Conservation (phyloP, 2,797 vertebrate genomes). For the Sebastes diploproa region DNA sequence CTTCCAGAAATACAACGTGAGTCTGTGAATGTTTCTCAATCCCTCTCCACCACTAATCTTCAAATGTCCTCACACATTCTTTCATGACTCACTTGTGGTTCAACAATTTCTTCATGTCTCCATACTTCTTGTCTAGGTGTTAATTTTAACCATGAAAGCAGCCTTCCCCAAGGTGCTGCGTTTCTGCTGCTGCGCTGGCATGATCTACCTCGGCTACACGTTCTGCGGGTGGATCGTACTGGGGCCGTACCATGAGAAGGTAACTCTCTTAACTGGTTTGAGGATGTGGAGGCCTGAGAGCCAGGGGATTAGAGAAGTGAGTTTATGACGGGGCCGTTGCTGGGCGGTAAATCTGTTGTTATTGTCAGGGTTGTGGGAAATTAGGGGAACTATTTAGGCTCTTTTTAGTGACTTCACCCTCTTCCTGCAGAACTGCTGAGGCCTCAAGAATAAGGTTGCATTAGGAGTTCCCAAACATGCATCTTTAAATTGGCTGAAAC, state of each 20-base stretch:
- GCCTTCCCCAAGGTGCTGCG: conserved; percentile 94
- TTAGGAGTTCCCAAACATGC: background rate
- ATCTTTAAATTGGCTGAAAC: background rate
- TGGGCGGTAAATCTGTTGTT: background rate
- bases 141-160: conserved; percentile 96
- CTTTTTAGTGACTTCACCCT: background rate
- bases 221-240: conserved; percentile 99
- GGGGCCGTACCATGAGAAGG: conserved; percentile 97
- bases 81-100: background rate
- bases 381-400: conserved; percentile 1
- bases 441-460: background rate
- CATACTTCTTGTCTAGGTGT: conserved; percentile 80
- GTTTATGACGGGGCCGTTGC: background rate
- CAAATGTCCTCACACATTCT: background rate
- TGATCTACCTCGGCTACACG: conserved; percentile 98
- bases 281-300: too few relatives aligned
- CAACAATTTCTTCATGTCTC: background rate
- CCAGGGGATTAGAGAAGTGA: background rate
- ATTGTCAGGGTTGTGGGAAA: background rate
- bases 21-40: conserved; percentile 31
- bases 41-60: background rate
- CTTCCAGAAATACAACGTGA: conserved; percentile 98
- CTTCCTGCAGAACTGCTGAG: conserved; percentile 18
- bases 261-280: conserved; percentile 49
- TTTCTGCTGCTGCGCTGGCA: conserved; percentile 97